A percentile compares a stretch with the other conserved stretches of the same genome.
phyloP scores from a whole-genome alignment of 2,113 vertebrate genomes.

The Gobiocypris rarus region DNA sequence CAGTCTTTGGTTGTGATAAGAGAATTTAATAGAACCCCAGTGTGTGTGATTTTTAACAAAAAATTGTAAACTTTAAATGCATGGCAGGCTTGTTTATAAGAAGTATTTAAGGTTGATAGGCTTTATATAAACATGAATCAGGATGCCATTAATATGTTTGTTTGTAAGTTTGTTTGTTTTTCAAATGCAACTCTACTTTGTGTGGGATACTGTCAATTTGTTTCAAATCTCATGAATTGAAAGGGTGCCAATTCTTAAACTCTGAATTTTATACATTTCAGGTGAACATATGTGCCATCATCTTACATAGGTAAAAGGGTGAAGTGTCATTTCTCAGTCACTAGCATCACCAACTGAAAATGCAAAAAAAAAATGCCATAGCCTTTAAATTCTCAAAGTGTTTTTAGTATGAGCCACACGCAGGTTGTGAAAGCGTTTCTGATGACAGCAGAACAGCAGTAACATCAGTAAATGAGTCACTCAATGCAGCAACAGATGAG shows the following conservation, averaged over 20 bases:
- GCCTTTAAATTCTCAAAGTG: not conserved
- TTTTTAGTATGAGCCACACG: not conserved
- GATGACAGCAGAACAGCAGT: slow-evolving; percentile 6
- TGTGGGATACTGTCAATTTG: not conserved
- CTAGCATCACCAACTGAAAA: not conserved
- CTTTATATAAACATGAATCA: no score
- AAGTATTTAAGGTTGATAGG: no score
- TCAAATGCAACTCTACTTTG: not conserved
- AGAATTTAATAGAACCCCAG: no score
- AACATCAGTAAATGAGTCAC: slow-evolving; percentile 27
- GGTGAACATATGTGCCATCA: not conserved
- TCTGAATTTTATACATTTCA: not conserved
- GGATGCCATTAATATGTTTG: no score
- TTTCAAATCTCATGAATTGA: no score
- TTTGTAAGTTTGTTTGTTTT: no score
- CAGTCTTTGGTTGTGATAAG: no score
- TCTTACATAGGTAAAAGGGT: not conserved
- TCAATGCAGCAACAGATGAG: slow-evolving; percentile 6
- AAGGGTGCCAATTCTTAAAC: not conserved
- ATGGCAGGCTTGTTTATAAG: no score
- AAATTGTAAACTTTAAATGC: no score
- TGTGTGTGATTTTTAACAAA: no score
- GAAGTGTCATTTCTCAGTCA: not conserved
- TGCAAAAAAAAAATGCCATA: not conserved
- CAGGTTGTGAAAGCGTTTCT: not conserved